phyloP scores from a whole-genome alignment of 2,797 vertebrate species.

The Pelodytes ibericus region DNA sequence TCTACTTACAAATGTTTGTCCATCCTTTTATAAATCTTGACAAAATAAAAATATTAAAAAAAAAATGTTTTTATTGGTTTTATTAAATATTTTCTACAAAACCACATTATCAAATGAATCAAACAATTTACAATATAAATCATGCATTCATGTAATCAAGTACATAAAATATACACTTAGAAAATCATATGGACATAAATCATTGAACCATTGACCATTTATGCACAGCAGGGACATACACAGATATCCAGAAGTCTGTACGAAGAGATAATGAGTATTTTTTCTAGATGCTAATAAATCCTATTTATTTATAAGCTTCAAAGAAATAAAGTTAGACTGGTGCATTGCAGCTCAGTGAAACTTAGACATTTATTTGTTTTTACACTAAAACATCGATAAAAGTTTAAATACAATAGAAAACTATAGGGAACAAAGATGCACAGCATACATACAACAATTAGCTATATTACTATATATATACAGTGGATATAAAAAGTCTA shows the following conservation, averaged over 20 bases:
- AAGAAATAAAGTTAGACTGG: conserved; percentile 4
- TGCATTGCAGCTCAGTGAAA: conserved; percentile 1
- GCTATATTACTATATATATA: too few relatives aligned
- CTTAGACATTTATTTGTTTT: not conserved
- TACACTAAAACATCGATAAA: not conserved
- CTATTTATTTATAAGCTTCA: not conserved
- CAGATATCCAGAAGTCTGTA: conserved; percentile 4
- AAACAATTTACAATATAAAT: not conserved
- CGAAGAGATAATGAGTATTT: not conserved
- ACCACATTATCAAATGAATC: not conserved
- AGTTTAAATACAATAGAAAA: not conserved
- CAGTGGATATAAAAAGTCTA: too few relatives aligned
- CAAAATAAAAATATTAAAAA: not conserved
- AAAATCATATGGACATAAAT: conserved; percentile 4
- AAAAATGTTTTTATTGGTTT: not conserved
- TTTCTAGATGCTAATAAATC: not conserved
- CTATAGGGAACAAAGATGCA: too few relatives aligned
- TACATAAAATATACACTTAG: conserved; percentile 1
- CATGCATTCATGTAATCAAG: not conserved
- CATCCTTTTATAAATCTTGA: too few relatives aligned
- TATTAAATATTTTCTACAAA: not conserved
- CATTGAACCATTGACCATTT: not conserved
- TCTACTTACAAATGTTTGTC: too few relatives aligned
- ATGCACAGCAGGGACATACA: conserved; percentile 6
- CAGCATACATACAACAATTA: too few relatives aligned